Evolutionary conservation across 92 coral and sea anemone species (phyloP), one percentile per base, ranked within the genome.

Genomic region (Heliopora coerulea): DNA sequence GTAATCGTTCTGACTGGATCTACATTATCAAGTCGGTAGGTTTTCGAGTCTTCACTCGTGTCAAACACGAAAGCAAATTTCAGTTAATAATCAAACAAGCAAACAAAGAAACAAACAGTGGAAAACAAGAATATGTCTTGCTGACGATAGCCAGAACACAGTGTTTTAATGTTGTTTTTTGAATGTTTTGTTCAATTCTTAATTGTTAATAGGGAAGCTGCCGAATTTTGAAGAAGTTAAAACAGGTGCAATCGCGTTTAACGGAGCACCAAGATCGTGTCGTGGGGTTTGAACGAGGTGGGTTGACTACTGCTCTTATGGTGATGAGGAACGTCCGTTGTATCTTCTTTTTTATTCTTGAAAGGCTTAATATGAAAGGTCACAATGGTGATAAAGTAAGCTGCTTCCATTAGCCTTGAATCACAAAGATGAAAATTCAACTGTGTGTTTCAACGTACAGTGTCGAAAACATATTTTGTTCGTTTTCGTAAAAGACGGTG

Each of bases 1-100:
- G 97, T 62, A 88, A 91, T 50, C 97, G 90, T 50, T 86, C 97
- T 59, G 97, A 91, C 84, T 91, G 97, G 97, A 91, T 91, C 24
- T 91, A 91, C 86, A 84, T 91, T 78, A 80, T 91, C 28, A 91
- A 91, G 84, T 91, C 91, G 89, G 97, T 91, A 78, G 40, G 82
- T 63, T 3, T 46, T 46, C 52, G 12, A 37, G 5, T 37, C 6
- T n/a, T n/a, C n/a, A n/a, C n/a, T n/a, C 42, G 6, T 37, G 5
- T 37, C 42, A 37, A 37, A 37, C 42, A 4, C 42, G 12, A 4
- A 5, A 46, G 7, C n/a, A 8, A 8, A 2, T 46, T 6, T 8
- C 7, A 46, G 7, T 46, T 46, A n/a, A 7, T 4, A 37, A 11
- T 4, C 6, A 37, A 37, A 37, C 42, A 37, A 37, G 42, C 4